Base-by-base conservation (phyloP, 2,888 invertebrate species). In the Drosophila nigricruria region DNA sequence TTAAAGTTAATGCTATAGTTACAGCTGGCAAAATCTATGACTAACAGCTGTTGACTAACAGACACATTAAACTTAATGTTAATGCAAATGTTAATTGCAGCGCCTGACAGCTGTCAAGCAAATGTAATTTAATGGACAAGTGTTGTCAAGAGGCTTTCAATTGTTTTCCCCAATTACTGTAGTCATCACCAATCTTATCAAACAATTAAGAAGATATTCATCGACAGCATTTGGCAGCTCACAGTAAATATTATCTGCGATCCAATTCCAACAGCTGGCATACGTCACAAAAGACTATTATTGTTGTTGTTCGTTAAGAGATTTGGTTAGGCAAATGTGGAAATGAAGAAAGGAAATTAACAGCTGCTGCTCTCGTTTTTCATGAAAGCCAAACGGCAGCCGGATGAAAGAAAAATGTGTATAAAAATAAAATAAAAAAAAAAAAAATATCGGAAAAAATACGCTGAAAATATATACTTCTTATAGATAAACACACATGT, bases 341-440 rank as follows among this genome's bases (percentile, higher is more conserved):
- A 23, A 67, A 70, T 69, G 43, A 49, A 52, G 23, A 50, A 68
- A 52, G 49, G 65, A 73, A 72, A 74, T 59, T 50, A 66, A 38
- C 84, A 84, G 84, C 84, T 88, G 89, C 73, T 78, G 87, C 53
- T 73, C 83, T 82, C 79, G 76, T 86, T 83, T 78, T 69, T 71
- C 70, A 78, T 57, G 70, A 73, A 76, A 50, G 38, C 57, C 59
- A 23, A 23, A 12, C 42, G 34, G 59, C 60, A 67, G 64, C 67
- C 75, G 72, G 68, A 74, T 79, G 71, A 82, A 82, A 72, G 60
- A 71, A 73, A 49, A 73, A 53, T 74, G 65, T 70, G 73, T 82
- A 73, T 86, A 88, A 84, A 86, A 84, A 84, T 89, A 85, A 89
- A 83, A 81, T 70, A 80, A 64, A 71, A 70, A 27, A 27, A n/a